Conservation (phyloP, 1,140 invertebrate species). For the Drosophila ironensis region DNA sequence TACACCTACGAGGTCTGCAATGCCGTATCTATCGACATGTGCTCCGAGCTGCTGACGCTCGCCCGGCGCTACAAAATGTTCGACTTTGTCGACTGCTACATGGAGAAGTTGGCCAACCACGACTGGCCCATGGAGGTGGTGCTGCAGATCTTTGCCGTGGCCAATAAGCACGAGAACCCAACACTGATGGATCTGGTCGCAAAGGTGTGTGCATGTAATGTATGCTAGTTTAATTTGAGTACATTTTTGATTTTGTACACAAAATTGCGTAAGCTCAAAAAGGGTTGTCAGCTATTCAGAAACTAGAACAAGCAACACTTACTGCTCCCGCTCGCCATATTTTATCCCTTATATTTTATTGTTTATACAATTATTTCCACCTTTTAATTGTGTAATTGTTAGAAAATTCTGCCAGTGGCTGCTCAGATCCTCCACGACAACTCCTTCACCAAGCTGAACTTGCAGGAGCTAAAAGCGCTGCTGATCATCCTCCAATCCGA, state of each 20-base stretch:
- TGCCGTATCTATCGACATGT: slow-evolving; percentile 38
- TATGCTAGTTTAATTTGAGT: too few species aligned
- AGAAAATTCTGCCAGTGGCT: slow-evolving; percentile 50
- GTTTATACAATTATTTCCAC: background rate
- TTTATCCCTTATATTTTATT: too few species aligned
- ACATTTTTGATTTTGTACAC: too few species aligned
- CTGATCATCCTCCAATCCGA: slow-evolving; percentile 29
- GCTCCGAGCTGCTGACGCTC: slow-evolving; percentile 26
- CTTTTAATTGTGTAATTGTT: background rate
- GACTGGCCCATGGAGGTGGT: slow-evolving; percentile 41
- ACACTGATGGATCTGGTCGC: slow-evolving; percentile 35
- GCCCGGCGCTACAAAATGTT: slow-evolving; percentile 34
- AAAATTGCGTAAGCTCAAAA: too few species aligned
- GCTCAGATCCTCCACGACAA: slow-evolving; percentile 32
- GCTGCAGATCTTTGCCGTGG: slow-evolving; percentile 42
- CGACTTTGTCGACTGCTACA: slow-evolving; percentile 44
- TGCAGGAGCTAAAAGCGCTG: slow-evolving; percentile 30
- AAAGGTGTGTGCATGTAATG: too few species aligned
- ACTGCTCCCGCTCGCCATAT: too few species aligned
- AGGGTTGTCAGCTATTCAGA: too few species aligned
- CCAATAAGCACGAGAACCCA: slow-evolving; percentile 18
- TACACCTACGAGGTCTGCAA: slow-evolving; percentile 61
- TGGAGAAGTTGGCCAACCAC: slow-evolving; percentile 28
- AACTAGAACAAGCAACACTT: too few species aligned
- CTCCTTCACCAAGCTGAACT: slow-evolving; percentile 21